Evolutionary conservation across 2,113 vertebrate genomes (phyloP), one percentile per base, ranked within the genome.

Genomic region (Garra rufa): DNA sequence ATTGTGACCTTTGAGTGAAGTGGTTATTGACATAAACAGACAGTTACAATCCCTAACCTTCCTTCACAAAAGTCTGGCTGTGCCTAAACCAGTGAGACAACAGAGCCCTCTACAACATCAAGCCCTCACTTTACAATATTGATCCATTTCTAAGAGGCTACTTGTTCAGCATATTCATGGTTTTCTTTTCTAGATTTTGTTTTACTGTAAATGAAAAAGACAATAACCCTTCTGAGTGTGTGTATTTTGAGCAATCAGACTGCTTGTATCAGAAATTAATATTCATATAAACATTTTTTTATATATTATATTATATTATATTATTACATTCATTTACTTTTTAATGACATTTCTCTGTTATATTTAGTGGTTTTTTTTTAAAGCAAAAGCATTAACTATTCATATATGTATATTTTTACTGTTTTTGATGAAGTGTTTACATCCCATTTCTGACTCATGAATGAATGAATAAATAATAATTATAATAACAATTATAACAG

Each of bases 31-130:
- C 94, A 91, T 87, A 48, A 89, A 92, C 91, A 89, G 94, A 92
- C 94, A 92, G 90, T 91, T 94, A 94, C 92, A 94, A 92, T 92
- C 93, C 90, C 91, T 95, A 95, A 95, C 94, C 94, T 95, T 95
- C 94, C 94, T 95, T 95, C 93, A 93, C 70, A 95, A 94, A 95
- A 94, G 93, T 93, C 92, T 95, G 86, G 88, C 89, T 85, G 90
- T 73, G 86, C 89, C 93, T 89, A 88, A 90, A 92, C 89, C 91
- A 86, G 88, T 70, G 28, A 82, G 86, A 74, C 84, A 65, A 46
- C 59, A 81, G 41, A 38, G 30, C 24, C 55, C 43, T 59, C 26
- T 57, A 28, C 61, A 61, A 63, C 59, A 28, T 28, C 24, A 63
- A 28, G 26, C 59, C 59, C 26, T 28, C 26, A 15, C 30, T 44